Conservation (phyloP, 2,888 invertebrate species). For the Ophion costatus region DNA sequence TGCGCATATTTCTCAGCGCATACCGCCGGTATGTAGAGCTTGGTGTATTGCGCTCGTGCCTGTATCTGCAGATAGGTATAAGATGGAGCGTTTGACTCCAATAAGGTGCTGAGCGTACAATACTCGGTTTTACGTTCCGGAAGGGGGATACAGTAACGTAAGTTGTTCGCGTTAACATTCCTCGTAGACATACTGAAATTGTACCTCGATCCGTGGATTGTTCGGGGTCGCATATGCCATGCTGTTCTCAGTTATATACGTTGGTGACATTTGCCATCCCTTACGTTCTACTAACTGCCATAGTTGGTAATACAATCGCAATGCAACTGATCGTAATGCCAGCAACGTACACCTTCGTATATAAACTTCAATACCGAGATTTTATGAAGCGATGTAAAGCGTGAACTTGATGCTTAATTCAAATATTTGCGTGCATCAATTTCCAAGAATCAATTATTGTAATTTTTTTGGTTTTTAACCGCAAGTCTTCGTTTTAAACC, state of each 20-base stretch:
- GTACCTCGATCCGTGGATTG: conserved; percentile 45
- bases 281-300: conserved; percentile 18
- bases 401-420: not conserved
- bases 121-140: conserved; percentile 61
- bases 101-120: conserved; percentile 72
- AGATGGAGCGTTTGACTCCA: conserved; percentile 53
- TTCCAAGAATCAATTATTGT: no score
- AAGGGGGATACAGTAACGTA: conserved; percentile 46
- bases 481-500: no score
- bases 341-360: not conserved
- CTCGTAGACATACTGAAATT: conserved; percentile 27
- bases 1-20: no score
- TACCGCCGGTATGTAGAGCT: no score
- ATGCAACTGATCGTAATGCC: not conserved
- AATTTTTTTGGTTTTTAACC: no score
- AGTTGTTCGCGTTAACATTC: conserved; percentile 59
- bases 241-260: conserved; percentile 32
- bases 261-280: conserved; percentile 35
- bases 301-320: conserved; percentile 26
- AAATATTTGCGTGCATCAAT: no score
- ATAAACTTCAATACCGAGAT: not conserved
- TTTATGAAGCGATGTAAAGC: not conserved
- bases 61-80: not conserved
- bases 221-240: conserved; percentile 46
- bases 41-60: not conserved